A percentile compares a stretch with the other conserved stretches of the same genome.
phyloP scores from a whole-genome alignment of 2,888 invertebrate genomes.

The Philaethria dido region DNA sequence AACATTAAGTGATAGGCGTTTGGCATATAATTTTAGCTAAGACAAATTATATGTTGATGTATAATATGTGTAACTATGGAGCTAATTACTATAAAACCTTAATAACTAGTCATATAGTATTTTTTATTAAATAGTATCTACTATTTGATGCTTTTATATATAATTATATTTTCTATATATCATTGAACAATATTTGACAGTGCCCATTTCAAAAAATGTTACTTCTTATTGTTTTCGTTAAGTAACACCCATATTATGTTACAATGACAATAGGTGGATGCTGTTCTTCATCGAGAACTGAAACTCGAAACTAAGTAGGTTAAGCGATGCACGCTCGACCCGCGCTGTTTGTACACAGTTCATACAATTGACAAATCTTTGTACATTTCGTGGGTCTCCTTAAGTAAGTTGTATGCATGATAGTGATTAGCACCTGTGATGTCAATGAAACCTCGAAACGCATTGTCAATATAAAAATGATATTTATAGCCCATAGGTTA shows the following conservation, averaged over 20 bases:
- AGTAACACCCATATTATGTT: neutral
- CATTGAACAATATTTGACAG: neutral
- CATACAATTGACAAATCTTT: conserved; percentile 77
- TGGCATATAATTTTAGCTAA: conserved; percentile 3
- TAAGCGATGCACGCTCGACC: conserved; percentile 55
- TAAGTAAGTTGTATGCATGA: conserved; percentile 79
- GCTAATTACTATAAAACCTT: neutral
- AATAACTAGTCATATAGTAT: neutral
- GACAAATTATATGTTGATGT: neutral
- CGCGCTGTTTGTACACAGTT: conserved; percentile 63
- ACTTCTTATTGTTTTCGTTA: neutral
- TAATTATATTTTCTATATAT: too few species aligned
- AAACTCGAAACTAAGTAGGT: conserved; percentile 54
- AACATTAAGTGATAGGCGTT: conserved; percentile 6
- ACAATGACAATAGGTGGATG: neutral
- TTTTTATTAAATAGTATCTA: neutral
- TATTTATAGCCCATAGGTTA: conserved; percentile 73
- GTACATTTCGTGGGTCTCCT: conserved; percentile 76
- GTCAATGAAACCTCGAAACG: conserved; percentile 76
- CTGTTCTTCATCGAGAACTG: neutral
- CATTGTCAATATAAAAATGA: conserved; percentile 72
- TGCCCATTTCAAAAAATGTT: neutral
- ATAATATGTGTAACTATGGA: conserved; percentile 2
- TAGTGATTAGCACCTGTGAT: conserved; percentile 79
- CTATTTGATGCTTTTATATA: neutral